A percentile compares a stretch with the other conserved stretches of the same genome.
These are phyloP conservation scores for Castor canadensis DNA, from an alignment of 2,113 vertebrate species.

Conservation along the genomic window DNA sequence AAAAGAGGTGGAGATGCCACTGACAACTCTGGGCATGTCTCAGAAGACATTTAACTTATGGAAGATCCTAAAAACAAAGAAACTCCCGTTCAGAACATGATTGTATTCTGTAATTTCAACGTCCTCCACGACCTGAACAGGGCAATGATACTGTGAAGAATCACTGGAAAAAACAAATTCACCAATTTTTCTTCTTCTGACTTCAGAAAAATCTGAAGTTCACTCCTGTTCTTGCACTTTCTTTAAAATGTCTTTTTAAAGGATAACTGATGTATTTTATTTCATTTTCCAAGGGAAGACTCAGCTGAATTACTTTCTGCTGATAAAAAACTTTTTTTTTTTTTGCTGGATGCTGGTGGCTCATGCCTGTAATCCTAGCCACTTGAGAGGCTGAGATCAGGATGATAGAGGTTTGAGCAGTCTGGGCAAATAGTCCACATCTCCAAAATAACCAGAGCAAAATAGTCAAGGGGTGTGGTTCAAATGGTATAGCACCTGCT, in stretches of 20 bases:
- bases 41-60: not conserved
- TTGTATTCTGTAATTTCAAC: not conserved
- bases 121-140: not conserved
- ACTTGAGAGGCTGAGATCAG: too few relatives aligned
- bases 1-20: not conserved
- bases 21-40: not conserved
- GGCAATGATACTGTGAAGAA: not conserved
- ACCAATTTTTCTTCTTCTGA: not conserved
- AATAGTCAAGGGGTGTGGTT: too few relatives aligned
- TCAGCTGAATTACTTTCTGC: not conserved
- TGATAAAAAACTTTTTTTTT: not conserved
- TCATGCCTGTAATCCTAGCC: too few relatives aligned
- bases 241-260: not conserved
- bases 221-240: not conserved
- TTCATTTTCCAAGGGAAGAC: constrained; percentile 9
- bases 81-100: not conserved
- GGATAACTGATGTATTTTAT: not conserved
- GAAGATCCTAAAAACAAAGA: not conserved
- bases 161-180: not conserved
- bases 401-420: too few relatives aligned
- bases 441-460: too few relatives aligned
- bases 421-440: too few relatives aligned
- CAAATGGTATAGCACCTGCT: too few relatives aligned
- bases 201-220: not conserved
- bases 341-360: not conserved